Evolutionary conservation across 2,113 vertebrate genomes (phyloP).

Genomic region (Aphyosemion australe): DNA sequence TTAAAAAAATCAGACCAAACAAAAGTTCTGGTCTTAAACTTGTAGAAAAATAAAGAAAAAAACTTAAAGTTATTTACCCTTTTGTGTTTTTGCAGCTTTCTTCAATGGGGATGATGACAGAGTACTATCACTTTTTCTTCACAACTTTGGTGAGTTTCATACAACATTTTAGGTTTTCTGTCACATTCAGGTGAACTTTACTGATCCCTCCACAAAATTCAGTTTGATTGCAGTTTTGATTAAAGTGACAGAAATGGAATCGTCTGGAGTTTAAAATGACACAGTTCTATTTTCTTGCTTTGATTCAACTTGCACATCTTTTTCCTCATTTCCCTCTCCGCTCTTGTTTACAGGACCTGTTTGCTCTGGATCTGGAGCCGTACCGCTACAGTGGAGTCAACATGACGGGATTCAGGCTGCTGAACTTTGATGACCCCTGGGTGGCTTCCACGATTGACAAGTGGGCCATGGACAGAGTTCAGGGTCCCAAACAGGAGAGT

Average conservation of each 20-base stretch:
- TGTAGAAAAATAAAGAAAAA: too few species aligned
- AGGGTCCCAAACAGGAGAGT: conserved; percentile 88
- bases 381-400: conserved; percentile 97
- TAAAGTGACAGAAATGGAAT: neutral
- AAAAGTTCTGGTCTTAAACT: too few species aligned
- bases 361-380: conserved; percentile 95
- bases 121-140: conserved; percentile 99
- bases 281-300: neutral
- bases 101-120: conserved; percentile 99
- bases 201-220: too few species aligned
- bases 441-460: conserved; percentile 90
- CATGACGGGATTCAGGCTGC: conserved; percentile 94
- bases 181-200: neutral
- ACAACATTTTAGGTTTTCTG: too few species aligned
- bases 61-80: too few species aligned
- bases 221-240: too few species aligned
- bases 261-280: too few species aligned
- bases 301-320: neutral
- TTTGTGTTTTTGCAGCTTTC: conserved; percentile 84
- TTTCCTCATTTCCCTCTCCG: neutral
- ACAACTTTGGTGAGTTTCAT: conserved; percentile 91
- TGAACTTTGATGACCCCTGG: conserved; percentile 87
- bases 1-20: too few species aligned
- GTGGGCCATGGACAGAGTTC: conserved; percentile 92
- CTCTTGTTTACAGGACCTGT: conserved; percentile 84